Evolutionary conservation across 2,888 invertebrate species (phyloP), one percentile per base, ranked within the genome.

Genomic region (Drosophila borealis): DNA sequence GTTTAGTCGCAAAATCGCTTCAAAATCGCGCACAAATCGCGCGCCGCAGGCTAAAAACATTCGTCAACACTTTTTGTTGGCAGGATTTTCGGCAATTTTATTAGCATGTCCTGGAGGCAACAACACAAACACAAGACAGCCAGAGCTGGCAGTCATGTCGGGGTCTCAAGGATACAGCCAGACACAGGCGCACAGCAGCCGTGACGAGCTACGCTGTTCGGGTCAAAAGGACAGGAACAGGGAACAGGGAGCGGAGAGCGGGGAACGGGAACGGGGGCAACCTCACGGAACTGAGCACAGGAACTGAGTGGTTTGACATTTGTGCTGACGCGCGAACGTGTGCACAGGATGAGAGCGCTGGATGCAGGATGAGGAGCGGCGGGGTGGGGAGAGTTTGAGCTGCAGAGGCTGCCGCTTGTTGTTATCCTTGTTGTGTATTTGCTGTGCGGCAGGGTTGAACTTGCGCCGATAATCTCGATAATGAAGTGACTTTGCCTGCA

Each of bases 391-490:
- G 13, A n/a, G 36, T 37, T 4, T 4, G 39, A 19, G 29, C 49
- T 34, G 21, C 50, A 44, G 34, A 17, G 13, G 45, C 67, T 64
- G 62, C 67, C 60, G 62, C 61, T 70, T 64, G 73, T 70, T 69
- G 72, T 70, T 83, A 66, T 72, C 64, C 64, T 69, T 85, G 70
- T 70, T 85, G 69, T 70, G 73, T 37, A 29, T 63, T 33, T 67
- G 54, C 54, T 57, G 49, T 69, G 60, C 64, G 77, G 44, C 70
- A 74, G 89, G 86, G 87, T 89, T 88, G 90, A 86, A 86, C 89
- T 88, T 86, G 81, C 86, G 89, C 89, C 90, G 86, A 86, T 86
- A 86, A 86, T 86, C 90, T 90, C 86, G 90, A 90, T 86, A 86
- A 86, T 86, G 89, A 90, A 86, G 86, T 90, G 86, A 86, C 89